Percentiles rank a stretch among this genome's conserved stretches.
These are phyloP conservation scores for Aporophyla lueneburgensis DNA, from an alignment of 2,888 invertebrate species.

Conservation along the genomic window DNA sequence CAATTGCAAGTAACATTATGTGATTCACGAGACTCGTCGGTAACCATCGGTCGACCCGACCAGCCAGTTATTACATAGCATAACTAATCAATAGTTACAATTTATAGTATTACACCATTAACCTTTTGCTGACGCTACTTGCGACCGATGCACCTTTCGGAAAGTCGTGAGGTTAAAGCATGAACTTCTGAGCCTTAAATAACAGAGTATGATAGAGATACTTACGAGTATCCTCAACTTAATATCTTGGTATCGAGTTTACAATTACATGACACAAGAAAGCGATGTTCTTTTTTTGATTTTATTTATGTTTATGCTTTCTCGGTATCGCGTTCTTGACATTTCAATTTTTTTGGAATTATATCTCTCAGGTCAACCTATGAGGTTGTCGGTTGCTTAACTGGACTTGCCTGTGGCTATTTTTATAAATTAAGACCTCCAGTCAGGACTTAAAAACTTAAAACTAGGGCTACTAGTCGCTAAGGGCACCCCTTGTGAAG, in stretches of 20 bases:
- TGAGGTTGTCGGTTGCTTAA: too few relatives aligned
- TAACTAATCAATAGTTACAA: slow-evolving; percentile 49
- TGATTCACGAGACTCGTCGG: slow-evolving; percentile 26
- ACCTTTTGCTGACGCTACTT: slow-evolving; percentile 47
- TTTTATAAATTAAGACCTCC: too few relatives aligned
- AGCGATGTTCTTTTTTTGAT: background rate
- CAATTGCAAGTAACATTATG: background rate
- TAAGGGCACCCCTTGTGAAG: too few relatives aligned
- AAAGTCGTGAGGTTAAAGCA: slow-evolving; percentile 47
- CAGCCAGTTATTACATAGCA: slow-evolving; percentile 42
- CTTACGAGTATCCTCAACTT: background rate
- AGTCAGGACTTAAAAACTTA: too few relatives aligned
- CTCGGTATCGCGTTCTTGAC: slow-evolving; percentile 4
- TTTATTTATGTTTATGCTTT: background rate
- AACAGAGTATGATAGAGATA: slow-evolving; percentile 16
- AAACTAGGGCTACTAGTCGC: too few relatives aligned
- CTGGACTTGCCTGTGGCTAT: too few relatives aligned
- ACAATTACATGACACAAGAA: slow-evolving; percentile 9
- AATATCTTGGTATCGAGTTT: slow-evolving; percentile 1
- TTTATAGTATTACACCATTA: slow-evolving; percentile 51
- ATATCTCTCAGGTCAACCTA: too few relatives aligned
- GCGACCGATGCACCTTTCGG: slow-evolving; percentile 41
- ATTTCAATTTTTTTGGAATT: background rate
- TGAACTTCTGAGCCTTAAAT: slow-evolving; percentile 35
- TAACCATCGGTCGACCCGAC: background rate